These are phyloP conservation scores for Andrena bicolor DNA, from an alignment of 2,888 invertebrate species.

Conservation along the genomic window DNA sequence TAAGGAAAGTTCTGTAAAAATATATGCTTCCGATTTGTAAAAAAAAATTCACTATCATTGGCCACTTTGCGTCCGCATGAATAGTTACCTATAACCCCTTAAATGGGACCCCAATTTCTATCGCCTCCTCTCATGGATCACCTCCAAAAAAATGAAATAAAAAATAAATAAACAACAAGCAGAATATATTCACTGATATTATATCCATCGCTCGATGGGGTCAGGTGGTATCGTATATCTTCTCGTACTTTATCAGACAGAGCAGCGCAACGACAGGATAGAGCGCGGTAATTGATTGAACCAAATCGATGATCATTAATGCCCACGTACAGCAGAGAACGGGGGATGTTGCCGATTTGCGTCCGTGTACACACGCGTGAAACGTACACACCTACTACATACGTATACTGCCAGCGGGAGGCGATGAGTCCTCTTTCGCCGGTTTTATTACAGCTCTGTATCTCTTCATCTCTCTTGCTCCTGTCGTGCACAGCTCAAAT, in stretches of 20 bases:
- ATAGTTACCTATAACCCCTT: no score
- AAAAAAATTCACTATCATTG: no score
- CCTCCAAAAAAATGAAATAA: no score
- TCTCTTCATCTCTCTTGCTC: neutral
- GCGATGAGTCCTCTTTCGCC: slow-evolving; percentile 62
- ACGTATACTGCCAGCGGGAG: neutral
- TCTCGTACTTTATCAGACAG: neutral
- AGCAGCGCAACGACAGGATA: neutral
- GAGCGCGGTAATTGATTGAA: slow-evolving; percentile 6
- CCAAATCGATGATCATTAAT: slow-evolving; percentile 20
- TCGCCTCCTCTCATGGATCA: no score
- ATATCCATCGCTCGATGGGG: no score
- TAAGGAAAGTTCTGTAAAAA: no score
- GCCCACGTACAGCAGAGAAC: neutral
- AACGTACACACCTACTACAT: neutral
- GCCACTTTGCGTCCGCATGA: no score
- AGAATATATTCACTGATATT: no score
- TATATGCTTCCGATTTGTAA: no score
- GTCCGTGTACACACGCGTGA: neutral
- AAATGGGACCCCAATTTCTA: no score
- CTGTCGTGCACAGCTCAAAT: slow-evolving; percentile 38
- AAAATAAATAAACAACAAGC: no score
- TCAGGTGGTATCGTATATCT: neutral
- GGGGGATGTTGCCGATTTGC: neutral
- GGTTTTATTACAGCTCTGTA: slow-evolving; percentile 12